These are phyloP conservation scores for Drosophila helvetica DNA, from an alignment of 2,888 invertebrate genomes.

Conservation along the genomic window DNA sequence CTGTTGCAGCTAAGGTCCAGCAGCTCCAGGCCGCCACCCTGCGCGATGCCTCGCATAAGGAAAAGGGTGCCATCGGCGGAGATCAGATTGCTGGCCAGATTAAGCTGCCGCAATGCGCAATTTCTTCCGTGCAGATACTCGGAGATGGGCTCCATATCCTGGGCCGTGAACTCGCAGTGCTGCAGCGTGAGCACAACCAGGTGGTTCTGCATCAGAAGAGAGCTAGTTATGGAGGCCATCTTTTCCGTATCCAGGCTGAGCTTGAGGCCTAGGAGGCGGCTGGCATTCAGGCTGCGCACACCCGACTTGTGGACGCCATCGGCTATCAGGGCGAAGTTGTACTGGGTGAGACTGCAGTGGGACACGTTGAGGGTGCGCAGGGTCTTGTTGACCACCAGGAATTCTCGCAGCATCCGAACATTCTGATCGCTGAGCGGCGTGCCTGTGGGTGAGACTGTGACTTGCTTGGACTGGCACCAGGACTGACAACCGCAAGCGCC, in stretches of 20 bases:
- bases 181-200: slow-evolving; percentile 75
- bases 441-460: slow-evolving; percentile 41
- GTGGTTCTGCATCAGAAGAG: slow-evolving; percentile 78
- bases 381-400: slow-evolving; percentile 60
- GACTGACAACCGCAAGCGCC: background rate
- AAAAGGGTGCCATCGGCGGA: slow-evolving; percentile 71
- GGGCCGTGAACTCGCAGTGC: slow-evolving; percentile 75
- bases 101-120: slow-evolving; percentile 62
- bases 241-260: slow-evolving; percentile 76
- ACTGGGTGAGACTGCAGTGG: slow-evolving; percentile 74
- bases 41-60: slow-evolving; percentile 69
- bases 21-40: slow-evolving; percentile 56
- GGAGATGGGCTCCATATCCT: slow-evolving; percentile 77
- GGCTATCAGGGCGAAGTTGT: slow-evolving; percentile 79
- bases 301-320: slow-evolving; percentile 81
- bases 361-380: slow-evolving; percentile 65
- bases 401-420: slow-evolving; percentile 55
- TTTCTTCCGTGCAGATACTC: slow-evolving; percentile 67
- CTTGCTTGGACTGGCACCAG: background rate
- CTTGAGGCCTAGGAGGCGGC: slow-evolving; percentile 61
- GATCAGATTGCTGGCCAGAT: slow-evolving; percentile 77
- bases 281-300: slow-evolving; percentile 66
- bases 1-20: slow-evolving; percentile 77
- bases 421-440: slow-evolving; percentile 54
- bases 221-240: slow-evolving; percentile 64